Percentiles rank a stretch among this genome's conserved stretches.
phyloP scores from a whole-genome alignment of 2,888 invertebrate genomes.

The Protula sp. region DNA sequence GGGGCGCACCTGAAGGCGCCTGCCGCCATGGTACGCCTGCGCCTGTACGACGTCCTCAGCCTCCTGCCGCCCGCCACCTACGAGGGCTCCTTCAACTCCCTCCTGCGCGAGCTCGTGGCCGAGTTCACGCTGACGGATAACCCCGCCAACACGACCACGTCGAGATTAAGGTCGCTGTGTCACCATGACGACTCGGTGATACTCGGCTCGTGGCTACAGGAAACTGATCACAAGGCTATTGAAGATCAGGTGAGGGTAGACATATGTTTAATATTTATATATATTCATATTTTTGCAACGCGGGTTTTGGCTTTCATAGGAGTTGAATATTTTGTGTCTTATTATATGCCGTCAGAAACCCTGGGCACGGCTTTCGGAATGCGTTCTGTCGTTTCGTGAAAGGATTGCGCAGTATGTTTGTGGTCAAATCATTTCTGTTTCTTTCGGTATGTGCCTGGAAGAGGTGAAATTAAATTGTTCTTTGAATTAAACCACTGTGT shows the following conservation, averaged over 20 bases:
- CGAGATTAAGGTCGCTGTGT: conserved; percentile 73
- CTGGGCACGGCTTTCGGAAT: background rate
- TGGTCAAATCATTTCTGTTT: no score
- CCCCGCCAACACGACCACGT: conserved; percentile 78
- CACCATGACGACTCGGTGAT: conserved; percentile 86
- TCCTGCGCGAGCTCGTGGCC: conserved; percentile 82
- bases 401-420: no score
- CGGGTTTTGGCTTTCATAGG: no score
- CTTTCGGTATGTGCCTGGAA: no score
- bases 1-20: conserved; percentile 76
- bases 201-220: conserved; percentile 89
- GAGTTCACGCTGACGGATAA: conserved; percentile 94
- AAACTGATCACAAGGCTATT: conserved; percentile 91
- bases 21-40: conserved; percentile 84
- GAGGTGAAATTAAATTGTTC: no score
- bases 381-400: no score
- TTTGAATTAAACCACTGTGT: no score
- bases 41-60: conserved; percentile 82
- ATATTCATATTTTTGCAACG: background rate
- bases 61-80: conserved; percentile 73
- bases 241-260: conserved; percentile 89
- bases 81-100: conserved; percentile 77
- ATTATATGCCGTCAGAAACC: no score
- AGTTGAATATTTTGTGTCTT: background rate
- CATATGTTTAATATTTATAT: background rate